Base-by-base conservation (phyloP, 2,797 vertebrate genomes). In the Lacerta agilis region DNA sequence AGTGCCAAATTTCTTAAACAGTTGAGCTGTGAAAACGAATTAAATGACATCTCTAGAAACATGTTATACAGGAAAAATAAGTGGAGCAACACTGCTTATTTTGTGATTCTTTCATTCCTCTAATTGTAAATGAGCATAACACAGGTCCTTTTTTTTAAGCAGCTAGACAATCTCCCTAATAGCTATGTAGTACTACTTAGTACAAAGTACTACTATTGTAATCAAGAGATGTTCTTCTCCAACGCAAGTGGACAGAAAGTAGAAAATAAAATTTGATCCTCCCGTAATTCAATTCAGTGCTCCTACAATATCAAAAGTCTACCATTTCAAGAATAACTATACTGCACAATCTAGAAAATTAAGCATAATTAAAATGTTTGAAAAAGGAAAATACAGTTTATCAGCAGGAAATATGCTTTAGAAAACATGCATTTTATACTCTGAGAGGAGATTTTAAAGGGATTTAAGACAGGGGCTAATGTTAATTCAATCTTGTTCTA, bases 401-500 rank as follows among this genome's bases (percentile, higher is more conserved):
- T 33, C 11, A 64, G 76, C 38, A 27, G 25, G 29, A n/a, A 73
- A 76, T 77, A 36, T 72, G 29, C 20, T 82, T 82, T 36, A 18
- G 17, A 76, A 45, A 61, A n/a, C 55, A 75, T 9, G 17, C 10
- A 55, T 18, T 71, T 11, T n/a, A 25, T n/a, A 43, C 79, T 88
- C 61, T 43, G 38, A 55, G 61, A 41, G 7, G 79, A 13, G n/a
- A 41, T 73, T 85, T 85, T 29, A 18, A 80, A 38, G 29, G 13
- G 29, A 23, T 85, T 79, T 82, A 49, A 79, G 8, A 38, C 2
- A 78, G 76, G 55, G 75, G 45, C 11, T 79, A 41, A 8, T 87
- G 55, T 64, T 91, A 91, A 87, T 85, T 90, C 45, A 33, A 87
- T 64, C 0, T 91, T 77, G 87, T 92, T n/a, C 86, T 94, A 93